A percentile compares a stretch with the other conserved stretches of the same genome.
Conservation (phyloP, 2,888 invertebrate genomes). For the Apodemia zela region DNA sequence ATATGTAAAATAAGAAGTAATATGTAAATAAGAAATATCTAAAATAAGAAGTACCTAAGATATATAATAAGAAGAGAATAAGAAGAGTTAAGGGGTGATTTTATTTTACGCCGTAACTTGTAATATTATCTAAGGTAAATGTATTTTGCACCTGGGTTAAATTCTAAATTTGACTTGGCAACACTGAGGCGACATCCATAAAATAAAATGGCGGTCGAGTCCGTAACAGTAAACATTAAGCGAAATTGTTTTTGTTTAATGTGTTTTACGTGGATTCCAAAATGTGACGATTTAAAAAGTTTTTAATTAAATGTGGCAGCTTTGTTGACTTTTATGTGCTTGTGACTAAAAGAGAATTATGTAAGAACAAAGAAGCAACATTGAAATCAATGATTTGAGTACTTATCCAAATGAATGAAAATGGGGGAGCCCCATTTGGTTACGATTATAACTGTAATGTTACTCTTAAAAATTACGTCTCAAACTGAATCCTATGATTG, state of each 20-base stretch:
- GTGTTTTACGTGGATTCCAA: slow-evolving; percentile 40
- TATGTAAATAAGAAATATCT: no score
- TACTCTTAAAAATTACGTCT: slow-evolving; percentile 49
- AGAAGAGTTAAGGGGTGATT: no score
- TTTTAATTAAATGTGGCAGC: slow-evolving; percentile 46
- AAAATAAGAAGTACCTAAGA: no score
- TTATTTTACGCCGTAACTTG: no score
- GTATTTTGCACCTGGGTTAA: not conserved
- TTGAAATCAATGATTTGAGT: slow-evolving; percentile 54
- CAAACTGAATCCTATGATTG: slow-evolving; percentile 76
- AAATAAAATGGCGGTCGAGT: slow-evolving; percentile 68
- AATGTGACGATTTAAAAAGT: slow-evolving; percentile 52
- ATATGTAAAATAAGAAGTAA: no score
- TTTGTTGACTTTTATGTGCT: slow-evolving; percentile 41
- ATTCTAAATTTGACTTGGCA: not conserved
- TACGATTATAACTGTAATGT: slow-evolving; percentile 58
- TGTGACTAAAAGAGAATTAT: slow-evolving; percentile 52
- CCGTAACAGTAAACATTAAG: slow-evolving; percentile 53
- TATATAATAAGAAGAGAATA: no score
- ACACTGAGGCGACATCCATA: slow-evolving; percentile 24
- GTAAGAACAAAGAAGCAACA: slow-evolving; percentile 58
- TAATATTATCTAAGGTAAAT: no score
- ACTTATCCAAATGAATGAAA: slow-evolving; percentile 67
- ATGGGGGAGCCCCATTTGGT: slow-evolving; percentile 73
- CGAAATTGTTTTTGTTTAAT: slow-evolving; percentile 49